Conservation (phyloP, 2,797 vertebrate genomes). For the Poecile montanus region DNA sequence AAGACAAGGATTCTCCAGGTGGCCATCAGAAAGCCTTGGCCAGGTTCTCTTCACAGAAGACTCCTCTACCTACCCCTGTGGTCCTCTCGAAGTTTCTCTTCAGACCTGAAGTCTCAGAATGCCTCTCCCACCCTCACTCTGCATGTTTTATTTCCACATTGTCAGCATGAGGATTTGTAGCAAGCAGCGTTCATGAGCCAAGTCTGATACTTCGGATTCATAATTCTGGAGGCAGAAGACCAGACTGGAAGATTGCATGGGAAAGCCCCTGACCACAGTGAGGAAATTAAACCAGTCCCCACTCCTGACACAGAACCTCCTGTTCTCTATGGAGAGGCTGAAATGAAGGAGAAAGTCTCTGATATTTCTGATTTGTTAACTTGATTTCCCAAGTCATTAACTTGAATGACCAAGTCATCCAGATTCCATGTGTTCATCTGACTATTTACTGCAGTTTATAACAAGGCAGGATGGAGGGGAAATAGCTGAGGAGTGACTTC, state of each 20-base stretch:
- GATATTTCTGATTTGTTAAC: background rate
- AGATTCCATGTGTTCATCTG: background rate
- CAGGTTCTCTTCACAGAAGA: background rate
- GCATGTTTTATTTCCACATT: fast-evolving
- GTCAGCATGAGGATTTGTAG: background rate
- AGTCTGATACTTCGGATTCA: background rate
- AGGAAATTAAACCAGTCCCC: background rate
- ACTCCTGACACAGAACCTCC: background rate
- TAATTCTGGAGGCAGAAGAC: background rate
- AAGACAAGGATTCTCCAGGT: background rate
- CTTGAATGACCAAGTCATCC: background rate
- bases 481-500: background rate
- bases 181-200: background rate
- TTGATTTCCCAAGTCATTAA: background rate
- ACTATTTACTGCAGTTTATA: background rate
- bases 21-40: background rate
- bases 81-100: background rate
- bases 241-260: background rate
- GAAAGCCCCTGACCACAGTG: background rate
- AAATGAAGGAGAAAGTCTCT: background rate
- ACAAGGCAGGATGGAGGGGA: background rate
- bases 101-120: background rate
- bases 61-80: background rate
- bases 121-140: background rate
- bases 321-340: background rate